Base-by-base conservation (phyloP, 2,797 vertebrate species). In the Myotis myotis region DNA sequence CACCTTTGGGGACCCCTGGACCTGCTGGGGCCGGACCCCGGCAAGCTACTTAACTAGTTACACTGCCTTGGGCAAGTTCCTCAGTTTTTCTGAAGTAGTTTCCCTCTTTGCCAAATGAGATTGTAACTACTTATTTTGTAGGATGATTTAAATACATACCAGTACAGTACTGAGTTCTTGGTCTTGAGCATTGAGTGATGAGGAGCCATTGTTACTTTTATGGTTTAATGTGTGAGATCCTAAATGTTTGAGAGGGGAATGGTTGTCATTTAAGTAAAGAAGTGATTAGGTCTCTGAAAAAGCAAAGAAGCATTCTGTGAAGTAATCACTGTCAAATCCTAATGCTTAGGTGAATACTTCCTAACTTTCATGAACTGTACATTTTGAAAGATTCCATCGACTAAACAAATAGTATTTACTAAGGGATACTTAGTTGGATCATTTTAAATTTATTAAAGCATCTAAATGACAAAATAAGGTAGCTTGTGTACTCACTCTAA, bases 321-420 rank as follows among this genome's bases (percentile, higher is more conserved):
- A 44, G 22, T 82, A 79, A 78, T 36, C 28, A 64, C 3, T n/a
- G 9, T 68, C 7, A 76, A 60, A 82, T 89, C 16, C 30, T 53
- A 60, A 94, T 51, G 25, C 44, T 41, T 68, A 53, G 0, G n/a
- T 9, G 11, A 44, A 72, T 66, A 83, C 2, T 91, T 57, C 17
- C 62, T 10, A 89, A 70, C 70, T 64, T 64, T 78, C 16, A 66
- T 23, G 11, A 81, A 72, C 11, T 47, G 6, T 55, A 20, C 1
- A 76, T 85, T 93, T 85, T 91, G 8, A 91, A 85, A 93, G 33
- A 74, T 60, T 79, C 55, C 16, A 51, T 78, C 51, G 53, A 38
- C 8, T 64, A 74, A 80, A 74, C 8, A 68, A 80, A 85, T 57
- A 38, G 20, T 6, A 74, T 70, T 87, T 70, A 68, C 60, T 82